Percentiles rank a stretch among this genome's conserved stretches.
Conservation (phyloP, 1,140 invertebrate species). For the Drosophila bocqueti region DNA sequence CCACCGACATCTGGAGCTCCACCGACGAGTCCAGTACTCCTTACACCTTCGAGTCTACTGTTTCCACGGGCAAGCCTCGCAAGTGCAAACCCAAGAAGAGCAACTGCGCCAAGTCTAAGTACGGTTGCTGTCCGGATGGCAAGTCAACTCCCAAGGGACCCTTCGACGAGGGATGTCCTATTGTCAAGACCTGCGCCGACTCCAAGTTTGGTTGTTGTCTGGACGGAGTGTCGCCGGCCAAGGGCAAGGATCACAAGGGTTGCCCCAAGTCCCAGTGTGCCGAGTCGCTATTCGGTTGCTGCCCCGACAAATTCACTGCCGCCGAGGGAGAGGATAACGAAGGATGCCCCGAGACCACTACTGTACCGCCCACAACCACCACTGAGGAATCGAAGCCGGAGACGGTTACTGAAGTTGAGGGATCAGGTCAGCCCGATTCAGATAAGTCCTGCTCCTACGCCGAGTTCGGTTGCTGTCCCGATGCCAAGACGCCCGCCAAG, state of each 20-base stretch:
- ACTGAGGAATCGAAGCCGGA: slow-evolving; percentile 63
- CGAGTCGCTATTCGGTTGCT: slow-evolving; percentile 94
- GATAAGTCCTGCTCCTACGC: slow-evolving; percentile 88
- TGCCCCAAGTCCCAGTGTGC: slow-evolving; percentile 92
- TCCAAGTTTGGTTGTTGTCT: slow-evolving; percentile 95
- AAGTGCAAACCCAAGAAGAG: slow-evolving; percentile 88
- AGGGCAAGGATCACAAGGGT: slow-evolving; percentile 89
- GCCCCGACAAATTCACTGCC: slow-evolving; percentile 91
- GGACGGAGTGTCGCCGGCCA: slow-evolving; percentile 93
- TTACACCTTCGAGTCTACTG: slow-evolving; percentile 85
- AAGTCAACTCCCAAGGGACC: slow-evolving; percentile 93
- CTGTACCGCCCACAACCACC: slow-evolving; percentile 83
- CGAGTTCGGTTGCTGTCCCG: slow-evolving; percentile 94
- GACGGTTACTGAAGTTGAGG: slow-evolving; percentile 75
- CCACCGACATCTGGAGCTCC: slow-evolving; percentile 84
- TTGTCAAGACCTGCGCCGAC: slow-evolving; percentile 91
- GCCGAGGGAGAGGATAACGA: slow-evolving; percentile 93
- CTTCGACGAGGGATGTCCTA: slow-evolving; percentile 92
- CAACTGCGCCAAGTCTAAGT: slow-evolving; percentile 90
- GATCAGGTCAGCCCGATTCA: slow-evolving; percentile 49
- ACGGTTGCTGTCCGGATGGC: slow-evolving; percentile 96
- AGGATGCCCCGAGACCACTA: slow-evolving; percentile 91
- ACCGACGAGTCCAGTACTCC: slow-evolving; percentile 80
- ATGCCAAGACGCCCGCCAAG: slow-evolving; percentile 91
- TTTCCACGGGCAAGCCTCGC: slow-evolving; percentile 85